Conservation (phyloP, 53 echinoderm and acorn worm genomes). For the Mesocentrotus franciscanus region DNA sequence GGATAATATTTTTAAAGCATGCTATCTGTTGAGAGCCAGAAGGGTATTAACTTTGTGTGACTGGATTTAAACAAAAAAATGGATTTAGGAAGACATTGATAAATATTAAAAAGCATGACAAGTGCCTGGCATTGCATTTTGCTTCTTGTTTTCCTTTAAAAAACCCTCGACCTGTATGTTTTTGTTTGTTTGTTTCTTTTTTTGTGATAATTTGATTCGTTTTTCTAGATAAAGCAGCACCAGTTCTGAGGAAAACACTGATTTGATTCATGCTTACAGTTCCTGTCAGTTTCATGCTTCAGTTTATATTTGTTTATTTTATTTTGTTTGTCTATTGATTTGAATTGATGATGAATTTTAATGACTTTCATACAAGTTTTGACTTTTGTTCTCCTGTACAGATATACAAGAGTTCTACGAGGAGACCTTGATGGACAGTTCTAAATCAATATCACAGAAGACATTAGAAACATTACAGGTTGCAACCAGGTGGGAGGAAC, state of each 20-base stretch:
- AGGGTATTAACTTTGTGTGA: too few species aligned
- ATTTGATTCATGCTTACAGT: not conserved
- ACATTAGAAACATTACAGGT: conserved; percentile 96
- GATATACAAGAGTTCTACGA: conserved; percentile 99
- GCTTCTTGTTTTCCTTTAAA: not conserved
- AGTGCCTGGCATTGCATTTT: not conserved
- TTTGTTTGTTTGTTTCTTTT: not conserved
- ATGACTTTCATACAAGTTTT: not conserved
- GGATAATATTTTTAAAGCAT: too few species aligned
- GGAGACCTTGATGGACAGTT: conserved; percentile 94
- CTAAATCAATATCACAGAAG: conserved; percentile 92
- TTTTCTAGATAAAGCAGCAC: too few species aligned
- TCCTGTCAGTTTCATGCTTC: not conserved
- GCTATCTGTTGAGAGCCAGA: too few species aligned
- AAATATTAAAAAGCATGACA: not conserved
- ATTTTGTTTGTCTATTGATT: not conserved
- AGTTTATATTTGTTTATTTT: not conserved
- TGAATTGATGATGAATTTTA: not conserved
- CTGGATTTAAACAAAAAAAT: not conserved
- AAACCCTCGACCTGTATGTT: not conserved
- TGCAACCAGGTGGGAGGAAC: conserved; percentile 87
- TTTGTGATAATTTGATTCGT: not conserved
- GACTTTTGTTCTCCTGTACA: conserved; percentile 17
- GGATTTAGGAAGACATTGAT: not conserved
- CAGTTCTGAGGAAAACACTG: not conserved